These are phyloP conservation scores for Galleria mellonella DNA, from an alignment of 1,140 invertebrate species.

Conservation along the genomic window DNA sequence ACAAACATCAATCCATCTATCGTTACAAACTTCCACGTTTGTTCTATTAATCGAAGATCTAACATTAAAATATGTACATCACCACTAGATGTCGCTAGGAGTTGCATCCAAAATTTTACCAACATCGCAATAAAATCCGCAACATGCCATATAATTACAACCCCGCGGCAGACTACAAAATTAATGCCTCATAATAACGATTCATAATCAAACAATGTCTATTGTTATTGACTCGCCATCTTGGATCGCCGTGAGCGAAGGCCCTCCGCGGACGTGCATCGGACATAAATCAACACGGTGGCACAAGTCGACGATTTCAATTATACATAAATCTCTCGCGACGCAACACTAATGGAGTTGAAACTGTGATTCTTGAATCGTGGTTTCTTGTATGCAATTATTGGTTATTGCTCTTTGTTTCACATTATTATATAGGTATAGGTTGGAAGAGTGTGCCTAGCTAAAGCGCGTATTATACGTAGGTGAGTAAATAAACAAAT, in stretches of 20 bases:
- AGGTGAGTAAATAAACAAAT: too few species aligned
- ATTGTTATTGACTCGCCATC: conserved; percentile 12
- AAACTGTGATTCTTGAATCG: conserved; percentile 12
- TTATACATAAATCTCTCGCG: conserved; percentile 59
- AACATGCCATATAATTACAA: background rate
- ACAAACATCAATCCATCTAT: too few species aligned
- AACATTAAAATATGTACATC: too few species aligned
- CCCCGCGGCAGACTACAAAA: conserved; percentile 1
- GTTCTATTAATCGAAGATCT: too few species aligned
- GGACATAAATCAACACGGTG: conserved; percentile 41
- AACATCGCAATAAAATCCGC: background rate
- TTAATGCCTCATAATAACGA: background rate
- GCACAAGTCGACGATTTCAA: conserved; percentile 55
- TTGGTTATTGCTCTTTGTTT: background rate
- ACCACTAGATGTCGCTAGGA: background rate
- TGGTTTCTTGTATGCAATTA: conserved; percentile 7
- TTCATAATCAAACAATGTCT: conserved; percentile 19
- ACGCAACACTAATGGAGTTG: conserved; percentile 46
- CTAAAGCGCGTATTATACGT: too few species aligned
- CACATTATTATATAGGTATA: too few species aligned
- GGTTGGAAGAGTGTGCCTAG: too few species aligned
- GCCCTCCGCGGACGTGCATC: conserved; percentile 5
- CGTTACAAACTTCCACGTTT: too few species aligned
- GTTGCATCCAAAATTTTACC: background rate
- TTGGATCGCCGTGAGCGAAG: conserved; percentile 18